Conservation (phyloP, 2,113 vertebrate species). For the Planiliza haematocheilus region DNA sequence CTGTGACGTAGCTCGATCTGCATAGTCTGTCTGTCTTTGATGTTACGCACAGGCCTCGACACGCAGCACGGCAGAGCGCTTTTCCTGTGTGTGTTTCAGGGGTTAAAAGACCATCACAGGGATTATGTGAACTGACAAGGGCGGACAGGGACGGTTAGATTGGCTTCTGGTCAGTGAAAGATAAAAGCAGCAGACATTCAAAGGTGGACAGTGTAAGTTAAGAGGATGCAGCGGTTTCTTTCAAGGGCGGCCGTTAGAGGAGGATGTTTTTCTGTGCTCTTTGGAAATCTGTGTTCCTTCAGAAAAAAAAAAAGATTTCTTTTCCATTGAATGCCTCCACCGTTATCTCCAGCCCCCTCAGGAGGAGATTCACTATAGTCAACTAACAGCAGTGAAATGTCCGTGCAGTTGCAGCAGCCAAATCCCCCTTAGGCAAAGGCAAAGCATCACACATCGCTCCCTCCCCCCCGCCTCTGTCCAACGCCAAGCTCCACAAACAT, state of each 20-base stretch:
- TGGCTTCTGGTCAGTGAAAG: constrained; percentile 40
- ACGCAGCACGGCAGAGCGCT: constrained; percentile 30
- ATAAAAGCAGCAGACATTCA: constrained; percentile 55
- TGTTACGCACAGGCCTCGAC: constrained; percentile 15
- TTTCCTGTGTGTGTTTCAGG: constrained; percentile 11
- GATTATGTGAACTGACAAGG: constrained; percentile 46
- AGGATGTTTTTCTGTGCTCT: constrained; percentile 51
- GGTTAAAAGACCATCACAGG: constrained; percentile 45
- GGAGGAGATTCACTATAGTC: constrained; percentile 54
- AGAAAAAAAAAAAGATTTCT: constrained; percentile 26
- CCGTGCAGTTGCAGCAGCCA: constrained; percentile 63
- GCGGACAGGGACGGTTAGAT: constrained; percentile 21
- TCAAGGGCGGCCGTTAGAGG: constrained; percentile 36
- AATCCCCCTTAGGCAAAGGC: constrained; percentile 63
- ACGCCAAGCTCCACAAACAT: constrained; percentile 54
- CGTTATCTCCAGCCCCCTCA: constrained; percentile 53
- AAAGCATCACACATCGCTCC: constrained; percentile 33
- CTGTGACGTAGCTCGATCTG: constrained; percentile 26
- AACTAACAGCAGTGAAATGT: constrained; percentile 67
- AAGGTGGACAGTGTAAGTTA: constrained; percentile 52
- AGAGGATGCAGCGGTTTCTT: constrained; percentile 36
- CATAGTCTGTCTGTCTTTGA: constrained; percentile 36
- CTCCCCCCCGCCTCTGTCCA: constrained; percentile 25
- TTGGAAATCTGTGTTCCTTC: constrained; percentile 50
- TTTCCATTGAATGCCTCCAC: constrained; percentile 45